A percentile compares a stretch with the other conserved stretches of the same genome.
phyloP scores from a whole-genome alignment of 2,113 vertebrate species.

The Neogobius melanostomus region DNA sequence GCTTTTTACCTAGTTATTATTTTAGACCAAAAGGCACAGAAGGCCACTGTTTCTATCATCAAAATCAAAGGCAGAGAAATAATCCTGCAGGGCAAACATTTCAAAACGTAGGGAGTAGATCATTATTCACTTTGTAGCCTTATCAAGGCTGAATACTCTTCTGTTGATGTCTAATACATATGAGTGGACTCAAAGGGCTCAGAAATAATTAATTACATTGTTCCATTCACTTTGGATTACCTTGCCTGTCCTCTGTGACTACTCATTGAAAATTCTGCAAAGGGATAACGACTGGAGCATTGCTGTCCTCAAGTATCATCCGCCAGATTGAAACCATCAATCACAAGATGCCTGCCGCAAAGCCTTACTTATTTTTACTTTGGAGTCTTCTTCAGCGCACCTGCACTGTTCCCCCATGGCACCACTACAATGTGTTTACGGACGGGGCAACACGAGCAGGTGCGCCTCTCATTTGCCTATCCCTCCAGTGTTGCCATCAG shows the following conservation, averaged over 20 bases:
- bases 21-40: conserved; percentile 45
- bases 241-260: conserved; percentile 16
- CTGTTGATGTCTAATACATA: conserved; percentile 28
- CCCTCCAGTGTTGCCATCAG: conserved; percentile 60
- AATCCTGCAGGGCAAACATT: conserved; percentile 44
- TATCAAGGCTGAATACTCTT: conserved; percentile 49
- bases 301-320: conserved; percentile 3
- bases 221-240: conserved; percentile 25
- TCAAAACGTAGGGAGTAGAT: conserved; percentile 42
- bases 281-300: conserved; percentile 4
- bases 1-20: conserved; percentile 44
- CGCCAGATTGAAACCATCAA: conserved; percentile 15
- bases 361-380: conserved; percentile 23
- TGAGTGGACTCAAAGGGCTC: conserved; percentile 30
- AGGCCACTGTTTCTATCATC: conserved; percentile 45
- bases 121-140: conserved; percentile 45
- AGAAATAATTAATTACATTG: conserved; percentile 14
- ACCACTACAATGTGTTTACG: conserved; percentile 7
- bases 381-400: conserved; percentile 17
- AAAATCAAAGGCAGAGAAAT: conserved; percentile 54
- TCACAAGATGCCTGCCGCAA: conserved; percentile 20
- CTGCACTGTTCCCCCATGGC: conserved; percentile 32
- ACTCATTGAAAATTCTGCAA: not conserved
- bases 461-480: conserved; percentile 51
- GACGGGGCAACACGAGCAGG: conserved; percentile 37